phyloP scores from a whole-genome alignment of 2,797 vertebrate genomes.

The Eulemur coronatus region DNA sequence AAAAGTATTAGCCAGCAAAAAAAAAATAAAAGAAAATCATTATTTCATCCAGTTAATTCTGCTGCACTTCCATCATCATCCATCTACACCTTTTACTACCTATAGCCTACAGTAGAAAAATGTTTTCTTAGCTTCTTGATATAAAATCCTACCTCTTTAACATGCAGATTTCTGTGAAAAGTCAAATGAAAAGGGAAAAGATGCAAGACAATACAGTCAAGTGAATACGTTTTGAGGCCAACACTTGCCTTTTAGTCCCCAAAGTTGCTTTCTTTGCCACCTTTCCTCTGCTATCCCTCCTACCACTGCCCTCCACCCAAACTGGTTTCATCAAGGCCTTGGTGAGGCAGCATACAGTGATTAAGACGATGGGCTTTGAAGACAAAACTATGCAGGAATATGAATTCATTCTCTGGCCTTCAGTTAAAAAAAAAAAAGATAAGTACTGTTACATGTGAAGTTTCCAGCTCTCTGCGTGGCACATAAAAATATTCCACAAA shows the following conservation, averaged over 20 bases:
- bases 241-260: background rate
- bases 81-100: background rate
- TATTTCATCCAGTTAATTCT: background rate
- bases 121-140: background rate
- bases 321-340: background rate
- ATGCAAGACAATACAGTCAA: background rate
- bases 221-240: background rate
- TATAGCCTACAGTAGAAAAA: background rate
- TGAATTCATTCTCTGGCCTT: background rate
- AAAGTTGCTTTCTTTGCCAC: background rate
- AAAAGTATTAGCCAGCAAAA: slow-evolving; percentile 2
- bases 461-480: background rate
- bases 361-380: background rate
- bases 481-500: slow-evolving; percentile 29
- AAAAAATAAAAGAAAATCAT: background rate
- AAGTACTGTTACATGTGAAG: background rate
- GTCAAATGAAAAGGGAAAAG: background rate
- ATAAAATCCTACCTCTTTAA: background rate
- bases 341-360: background rate
- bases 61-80: background rate
- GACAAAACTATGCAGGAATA: background rate
- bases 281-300: background rate
- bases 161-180: background rate
- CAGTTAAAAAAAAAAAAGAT: background rate
- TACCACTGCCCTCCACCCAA: background rate